These are phyloP conservation scores for Drosophila testacea DNA, from an alignment of 2,888 invertebrate species.

Conservation along the genomic window DNA sequence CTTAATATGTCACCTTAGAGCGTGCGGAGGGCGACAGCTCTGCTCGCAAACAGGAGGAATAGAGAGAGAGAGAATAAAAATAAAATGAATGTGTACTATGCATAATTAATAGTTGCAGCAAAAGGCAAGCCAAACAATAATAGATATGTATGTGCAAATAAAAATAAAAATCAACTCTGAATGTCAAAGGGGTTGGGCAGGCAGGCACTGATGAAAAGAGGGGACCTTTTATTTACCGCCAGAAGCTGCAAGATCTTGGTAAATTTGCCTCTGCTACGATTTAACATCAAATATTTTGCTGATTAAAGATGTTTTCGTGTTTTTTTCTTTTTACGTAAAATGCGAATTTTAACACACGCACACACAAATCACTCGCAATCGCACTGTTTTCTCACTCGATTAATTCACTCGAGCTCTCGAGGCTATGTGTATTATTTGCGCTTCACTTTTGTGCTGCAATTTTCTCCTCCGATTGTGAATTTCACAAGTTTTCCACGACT, in stretches of 20 bases:
- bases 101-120: constrained; percentile 71
- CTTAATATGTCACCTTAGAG: constrained; percentile 42
- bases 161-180: constrained; percentile 46
- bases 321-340: constrained; percentile 70
- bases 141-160: constrained; percentile 48
- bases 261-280: constrained; percentile 84
- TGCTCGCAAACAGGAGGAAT: constrained; percentile 28
- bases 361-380: constrained; percentile 65
- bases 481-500: constrained; percentile 33
- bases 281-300: constrained; percentile 82
- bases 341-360: constrained; percentile 70
- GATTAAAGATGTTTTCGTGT: constrained; percentile 47
- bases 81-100: constrained; percentile 70
- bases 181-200: constrained; percentile 67
- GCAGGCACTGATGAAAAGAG: constrained; percentile 20
- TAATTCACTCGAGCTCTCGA: constrained; percentile 61
- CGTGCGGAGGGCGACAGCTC: constrained; percentile 41
- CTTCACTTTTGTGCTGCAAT: constrained; percentile 70
- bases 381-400: constrained; percentile 65
- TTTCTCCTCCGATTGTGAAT: constrained; percentile 45
- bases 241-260: constrained; percentile 84
- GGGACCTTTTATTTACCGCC: constrained; percentile 79
- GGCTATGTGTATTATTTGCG: constrained; percentile 65
- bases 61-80: constrained; percentile 51
- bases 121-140: constrained; percentile 65